These are phyloP conservation scores for Leptarthrus brevirostris DNA, from an alignment of 2,888 invertebrate species.

Conservation along the genomic window DNA sequence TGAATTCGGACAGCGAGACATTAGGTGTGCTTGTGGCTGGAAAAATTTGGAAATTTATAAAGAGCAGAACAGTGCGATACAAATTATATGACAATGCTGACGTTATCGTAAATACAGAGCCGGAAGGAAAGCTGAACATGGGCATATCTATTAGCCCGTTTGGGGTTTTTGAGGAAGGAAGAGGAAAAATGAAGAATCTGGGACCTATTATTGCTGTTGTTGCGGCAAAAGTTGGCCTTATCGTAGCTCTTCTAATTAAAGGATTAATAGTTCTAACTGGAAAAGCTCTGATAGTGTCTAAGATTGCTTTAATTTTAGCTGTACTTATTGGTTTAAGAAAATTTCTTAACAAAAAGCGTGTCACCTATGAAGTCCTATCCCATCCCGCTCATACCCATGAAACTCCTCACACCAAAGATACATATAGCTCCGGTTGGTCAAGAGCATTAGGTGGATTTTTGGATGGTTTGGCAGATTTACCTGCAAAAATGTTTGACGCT, in stretches of 20 bases:
- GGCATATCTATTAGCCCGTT: constrained; percentile 77
- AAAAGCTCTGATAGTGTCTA: constrained; percentile 85
- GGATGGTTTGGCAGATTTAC: constrained; percentile 67
- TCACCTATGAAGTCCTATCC: constrained; percentile 81
- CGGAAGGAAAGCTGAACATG: constrained; percentile 72
- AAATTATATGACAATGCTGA: constrained; percentile 82
- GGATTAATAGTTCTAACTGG: constrained; percentile 84
- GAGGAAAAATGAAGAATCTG: constrained; percentile 78
- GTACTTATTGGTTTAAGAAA: constrained; percentile 86
- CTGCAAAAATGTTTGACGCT: constrained; percentile 66
- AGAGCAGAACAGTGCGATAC: constrained; percentile 82
- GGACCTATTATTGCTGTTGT: constrained; percentile 77
- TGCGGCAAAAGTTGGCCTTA: constrained; percentile 82
- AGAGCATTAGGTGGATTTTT: constrained; percentile 66
- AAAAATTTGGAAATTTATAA: constrained; percentile 81
- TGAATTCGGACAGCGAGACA: constrained; percentile 72
- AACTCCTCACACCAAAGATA: constrained; percentile 62
- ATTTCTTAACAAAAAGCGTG: constrained; percentile 76
- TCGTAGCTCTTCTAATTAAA: constrained; percentile 84
- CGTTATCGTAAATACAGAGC: constrained; percentile 77
- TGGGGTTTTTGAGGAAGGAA: constrained; percentile 72
- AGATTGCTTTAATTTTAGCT: constrained; percentile 83
- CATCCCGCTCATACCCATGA: constrained; percentile 75
- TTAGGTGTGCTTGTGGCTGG: constrained; percentile 75
- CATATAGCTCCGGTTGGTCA: constrained; percentile 74